Conservation (phyloP, 2,888 invertebrate genomes). For the Schrankia costaestrigalis region DNA sequence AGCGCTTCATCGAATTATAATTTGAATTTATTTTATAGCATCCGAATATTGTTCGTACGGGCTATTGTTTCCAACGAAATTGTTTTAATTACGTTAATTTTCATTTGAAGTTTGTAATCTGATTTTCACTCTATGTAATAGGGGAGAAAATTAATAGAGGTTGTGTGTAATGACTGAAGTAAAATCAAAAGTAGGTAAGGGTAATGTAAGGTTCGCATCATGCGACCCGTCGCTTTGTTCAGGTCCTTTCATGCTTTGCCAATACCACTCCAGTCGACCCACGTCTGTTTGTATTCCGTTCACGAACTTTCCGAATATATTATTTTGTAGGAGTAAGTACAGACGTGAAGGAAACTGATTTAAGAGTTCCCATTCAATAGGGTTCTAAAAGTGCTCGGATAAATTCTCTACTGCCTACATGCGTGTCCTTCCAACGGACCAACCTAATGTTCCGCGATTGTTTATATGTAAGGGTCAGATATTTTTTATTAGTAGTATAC, state of each 20-base stretch:
- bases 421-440: constrained; percentile 33
- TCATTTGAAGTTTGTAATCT: constrained; percentile 30
- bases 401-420: constrained; percentile 43
- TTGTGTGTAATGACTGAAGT: constrained; percentile 29
- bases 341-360: constrained; percentile 68
- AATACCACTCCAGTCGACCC: constrained; percentile 56
- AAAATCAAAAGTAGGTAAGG: constrained; percentile 32
- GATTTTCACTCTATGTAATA: constrained; percentile 26
- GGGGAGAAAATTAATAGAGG: constrained; percentile 30
- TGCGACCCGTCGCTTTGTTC: constrained; percentile 59
- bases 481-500: background rate
- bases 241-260: constrained; percentile 57
- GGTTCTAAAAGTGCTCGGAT: constrained; percentile 51
- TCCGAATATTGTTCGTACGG: constrained; percentile 28
- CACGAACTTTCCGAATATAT: constrained; percentile 75
- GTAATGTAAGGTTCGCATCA: constrained; percentile 48
- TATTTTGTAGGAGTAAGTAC: constrained; percentile 64
- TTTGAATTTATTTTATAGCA: constrained; percentile 28
- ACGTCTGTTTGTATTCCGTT: constrained; percentile 71
- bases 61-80: constrained; percentile 28
- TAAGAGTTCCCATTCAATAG: constrained; percentile 64
- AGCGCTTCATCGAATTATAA: constrained; percentile 41
- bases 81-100: constrained; percentile 36
- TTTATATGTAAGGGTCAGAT: too few species aligned
- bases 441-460: constrained; percentile 37